Evolutionary conservation across 2,797 vertebrate genomes (phyloP), one percentile per base, ranked within the genome.

Genomic region (Epinephelus awoara): DNA sequence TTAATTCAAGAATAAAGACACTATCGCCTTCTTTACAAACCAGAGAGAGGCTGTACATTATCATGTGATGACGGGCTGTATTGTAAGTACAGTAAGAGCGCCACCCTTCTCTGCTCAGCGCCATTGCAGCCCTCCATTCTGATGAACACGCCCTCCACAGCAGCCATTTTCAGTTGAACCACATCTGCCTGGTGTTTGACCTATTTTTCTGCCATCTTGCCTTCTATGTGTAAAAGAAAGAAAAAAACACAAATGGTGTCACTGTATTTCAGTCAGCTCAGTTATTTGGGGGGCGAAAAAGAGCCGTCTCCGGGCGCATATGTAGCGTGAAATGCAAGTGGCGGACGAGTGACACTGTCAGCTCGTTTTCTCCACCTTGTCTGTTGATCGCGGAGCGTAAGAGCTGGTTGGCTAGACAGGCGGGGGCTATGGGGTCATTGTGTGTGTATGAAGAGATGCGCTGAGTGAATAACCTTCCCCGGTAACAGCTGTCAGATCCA

Each of bases 401-500:
- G 88, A 80, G 87, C 76, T 62, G 88, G 86, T 88, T 81, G 89
- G 88, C 81, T 74, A 85, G 91, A 90, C 89, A 91, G 92, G 67
- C 82, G 42, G 89, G 87, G 86, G 80, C 84, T 75, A 15, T 8
- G 47, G 89, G 93, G 93, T 94, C 91, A 93, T 91, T 93, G 91
- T 94, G 76, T 67, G 82, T 82, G 86, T 78, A 69, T 67, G 76
- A 85, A 89, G 85, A 80, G 91, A 93, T 89, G 91, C 85, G 74
- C 86, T 68, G 80, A 90, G 85, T 88, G 91, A 93, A 93, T 91
- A 93, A 92, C 88, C 87, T 91, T 90, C 86, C 84, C 66, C 75
- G 44, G 85, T 92, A 93, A 92, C 94, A 94, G 92, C 94, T 95
- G 94, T 95, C 95, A 94, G 82, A 90, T 90, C 85, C 89, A 90